phyloP scores from a whole-genome alignment of 2,888 invertebrate species.

The Brachynemurus nebulosus region DNA sequence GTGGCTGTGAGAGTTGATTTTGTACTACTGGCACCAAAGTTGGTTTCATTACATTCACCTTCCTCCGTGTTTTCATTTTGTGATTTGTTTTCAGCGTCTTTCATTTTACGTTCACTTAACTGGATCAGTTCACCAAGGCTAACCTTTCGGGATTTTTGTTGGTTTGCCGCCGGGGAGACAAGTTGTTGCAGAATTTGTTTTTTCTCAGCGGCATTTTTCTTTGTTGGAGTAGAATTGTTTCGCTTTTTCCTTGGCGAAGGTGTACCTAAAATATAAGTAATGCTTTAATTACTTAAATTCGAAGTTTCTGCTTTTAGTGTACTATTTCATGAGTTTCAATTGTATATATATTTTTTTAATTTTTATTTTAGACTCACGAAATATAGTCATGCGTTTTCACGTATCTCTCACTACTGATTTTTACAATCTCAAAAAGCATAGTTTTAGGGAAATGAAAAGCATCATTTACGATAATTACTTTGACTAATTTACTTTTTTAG shows the following conservation, averaged over 20 bases:
- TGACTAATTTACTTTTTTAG: no score
- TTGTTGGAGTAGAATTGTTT: constrained; percentile 65
- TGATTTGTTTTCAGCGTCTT: constrained; percentile 27
- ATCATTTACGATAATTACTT: no score
- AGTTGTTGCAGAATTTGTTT: constrained; percentile 66
- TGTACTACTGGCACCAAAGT: constrained; percentile 29
- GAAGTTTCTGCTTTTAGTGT: no score
- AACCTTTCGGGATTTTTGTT: constrained; percentile 46
- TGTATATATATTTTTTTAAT: no score
- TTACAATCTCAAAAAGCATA: no score
- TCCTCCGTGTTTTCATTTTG: constrained; percentile 36
- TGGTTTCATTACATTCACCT: constrained; percentile 42
- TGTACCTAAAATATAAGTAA: constrained; percentile 38
- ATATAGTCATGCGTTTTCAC: no score
- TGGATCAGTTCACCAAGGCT: constrained; percentile 62
- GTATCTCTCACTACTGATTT: no score
- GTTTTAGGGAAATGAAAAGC: no score
- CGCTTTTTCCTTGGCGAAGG: constrained; percentile 67
- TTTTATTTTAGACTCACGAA: no score
- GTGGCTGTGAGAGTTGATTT: constrained; percentile 42
- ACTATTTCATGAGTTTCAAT: no score
- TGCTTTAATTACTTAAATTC: neutral
- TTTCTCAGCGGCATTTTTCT: constrained; percentile 62
- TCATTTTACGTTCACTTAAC: constrained; percentile 45
- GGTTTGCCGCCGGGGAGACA: constrained; percentile 51